Evolutionary conservation across 2,888 invertebrate species (phyloP), one percentile per base, ranked within the genome.

Genomic region (Branchinecta sandiegonensis): DNA sequence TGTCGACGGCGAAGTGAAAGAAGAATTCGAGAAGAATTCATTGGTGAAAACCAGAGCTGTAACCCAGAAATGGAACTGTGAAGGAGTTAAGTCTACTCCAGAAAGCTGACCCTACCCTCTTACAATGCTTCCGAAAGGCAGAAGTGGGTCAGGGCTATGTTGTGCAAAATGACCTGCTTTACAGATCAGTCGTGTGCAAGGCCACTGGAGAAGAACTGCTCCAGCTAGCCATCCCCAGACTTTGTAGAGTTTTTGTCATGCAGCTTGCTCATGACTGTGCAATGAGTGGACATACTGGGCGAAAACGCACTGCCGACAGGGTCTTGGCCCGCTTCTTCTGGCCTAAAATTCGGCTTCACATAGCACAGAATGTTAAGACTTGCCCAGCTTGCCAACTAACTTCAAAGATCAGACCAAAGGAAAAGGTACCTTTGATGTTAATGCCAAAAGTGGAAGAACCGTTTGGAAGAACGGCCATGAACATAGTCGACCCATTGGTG

Each of bases 401-500:
- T 4, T n/a, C 56, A 6, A 56, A 17, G 56, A 13, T 56, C n/a
- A 56, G 14, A 56, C n/a, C 56, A 56, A 56, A 56, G 56, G 14
- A 56, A 17, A 56, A 56, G 56, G 56, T 56, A 56, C 17, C 56
- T 56, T 17, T 56, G 56, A 56, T 56, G 13, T 56, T 17, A 13
- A n/a, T 56, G 14, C 17, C 56, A 13, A 56, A n/a, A 6, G 2
- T 56, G 3, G 56, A 56, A 56, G 56, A 56, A 17, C 56, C 17
- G 4, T 56, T 56, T 17, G 0, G 14, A 13, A 4, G 47, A 10
- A 47, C 67, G 13, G 67, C 67, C 2, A 64, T 69, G 65, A 65
- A 69, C 14, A 67, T 69, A 14, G 66, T 69, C 17, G 69, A 67
- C 1, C 69, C 66, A 9, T 64, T 66, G 7, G 23, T n/a, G 8